Percentiles rank a stretch among this genome's conserved stretches.
phyloP scores from a whole-genome alignment of 2,113 vertebrate genomes.

The Hydropotes inermis region DNA sequence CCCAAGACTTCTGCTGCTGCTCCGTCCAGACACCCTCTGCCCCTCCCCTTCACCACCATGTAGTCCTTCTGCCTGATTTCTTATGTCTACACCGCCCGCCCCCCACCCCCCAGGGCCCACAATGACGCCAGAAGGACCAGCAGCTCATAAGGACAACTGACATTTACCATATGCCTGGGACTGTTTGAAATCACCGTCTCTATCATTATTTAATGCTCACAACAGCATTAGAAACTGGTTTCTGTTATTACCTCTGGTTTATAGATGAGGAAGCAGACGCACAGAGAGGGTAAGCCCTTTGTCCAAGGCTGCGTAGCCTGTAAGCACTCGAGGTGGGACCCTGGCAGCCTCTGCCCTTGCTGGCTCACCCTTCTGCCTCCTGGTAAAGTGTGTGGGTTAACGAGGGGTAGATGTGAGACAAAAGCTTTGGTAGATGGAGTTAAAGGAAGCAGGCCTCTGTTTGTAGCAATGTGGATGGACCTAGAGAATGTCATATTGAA shows the following conservation, averaged over 20 bases:
- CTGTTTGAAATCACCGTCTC: background rate
- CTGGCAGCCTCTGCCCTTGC: background rate
- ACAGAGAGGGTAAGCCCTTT: background rate
- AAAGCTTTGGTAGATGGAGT: background rate
- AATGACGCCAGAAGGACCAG: background rate
- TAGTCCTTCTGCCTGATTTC: background rate
- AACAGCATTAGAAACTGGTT: background rate
- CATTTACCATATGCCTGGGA: background rate
- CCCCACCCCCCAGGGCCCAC: background rate
- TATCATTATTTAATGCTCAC: background rate
- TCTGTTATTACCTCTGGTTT: background rate
- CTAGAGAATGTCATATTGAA: background rate
- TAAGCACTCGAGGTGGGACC: background rate
- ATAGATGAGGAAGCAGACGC: background rate
- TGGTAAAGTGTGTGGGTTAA: background rate
- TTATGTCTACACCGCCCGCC: rapidly evolving
- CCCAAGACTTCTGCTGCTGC: background rate
- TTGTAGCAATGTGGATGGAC: background rate
- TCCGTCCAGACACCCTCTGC: background rate
- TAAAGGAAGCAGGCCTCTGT: background rate
- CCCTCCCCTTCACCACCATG: background rate
- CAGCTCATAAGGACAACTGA: background rate
- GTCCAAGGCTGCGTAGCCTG: background rate
- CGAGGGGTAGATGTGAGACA: background rate
- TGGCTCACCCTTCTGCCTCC: background rate